Evolutionary conservation across 2,797 vertebrate species (phyloP).

Genomic region (Cryptoblepharus egeriae): DNA sequence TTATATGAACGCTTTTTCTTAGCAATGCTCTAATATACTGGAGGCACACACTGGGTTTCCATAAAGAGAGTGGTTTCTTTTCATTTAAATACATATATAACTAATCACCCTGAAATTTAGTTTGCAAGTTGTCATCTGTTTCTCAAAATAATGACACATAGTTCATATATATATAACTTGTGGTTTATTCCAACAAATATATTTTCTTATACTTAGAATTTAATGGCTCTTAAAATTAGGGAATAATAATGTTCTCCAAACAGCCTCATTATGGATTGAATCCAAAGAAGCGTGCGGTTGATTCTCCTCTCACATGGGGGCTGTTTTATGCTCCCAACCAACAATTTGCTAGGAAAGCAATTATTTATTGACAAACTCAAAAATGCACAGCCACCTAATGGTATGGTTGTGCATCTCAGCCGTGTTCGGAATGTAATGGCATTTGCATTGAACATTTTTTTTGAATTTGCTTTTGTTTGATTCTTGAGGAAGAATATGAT

Average conservation of each 20-base stretch:
- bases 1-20: conserved; percentile 19
- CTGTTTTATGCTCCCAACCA: neutral
- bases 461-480: neutral
- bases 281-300: neutral
- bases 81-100: too few relatives aligned
- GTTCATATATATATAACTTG: neutral
- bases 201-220: conserved; percentile 13
- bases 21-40: conserved; percentile 21
- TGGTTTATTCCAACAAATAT: neutral
- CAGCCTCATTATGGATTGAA: neutral
- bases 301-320: neutral
- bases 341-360: neutral
- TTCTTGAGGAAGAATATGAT: neutral
- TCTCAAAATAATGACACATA: conserved; percentile 3
- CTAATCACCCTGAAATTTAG: neutral
- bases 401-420: neutral
- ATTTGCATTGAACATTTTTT: too few relatives aligned
- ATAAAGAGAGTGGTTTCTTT: conserved; percentile 27
- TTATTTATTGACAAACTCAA: neutral
- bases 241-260: neutral
- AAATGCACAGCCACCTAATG: neutral
- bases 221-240: neutral
- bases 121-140: conserved; percentile 7
- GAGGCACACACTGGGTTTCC: conserved; percentile 1
- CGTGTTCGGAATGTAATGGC: neutral